Percentiles rank a stretch among this genome's conserved stretches.
Evolutionary conservation across 1,140 invertebrate genomes (phyloP).

Genomic region (Cydia amplana): DNA sequence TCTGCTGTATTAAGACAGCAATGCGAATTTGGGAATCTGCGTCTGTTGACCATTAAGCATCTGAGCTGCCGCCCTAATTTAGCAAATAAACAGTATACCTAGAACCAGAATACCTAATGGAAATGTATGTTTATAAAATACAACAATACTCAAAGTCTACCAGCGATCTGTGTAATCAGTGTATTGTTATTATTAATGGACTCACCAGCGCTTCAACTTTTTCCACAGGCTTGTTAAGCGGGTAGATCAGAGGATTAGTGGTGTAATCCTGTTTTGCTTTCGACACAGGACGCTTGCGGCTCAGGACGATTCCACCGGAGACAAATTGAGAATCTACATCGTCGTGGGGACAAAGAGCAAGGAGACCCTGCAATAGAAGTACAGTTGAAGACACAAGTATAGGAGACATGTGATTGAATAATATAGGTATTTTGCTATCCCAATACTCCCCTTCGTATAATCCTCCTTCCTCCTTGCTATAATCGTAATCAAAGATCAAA

Average conservation of each 20-base stretch:
- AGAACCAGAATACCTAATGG: too few relatives aligned
- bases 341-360: constrained; percentile 69
- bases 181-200: not conserved
- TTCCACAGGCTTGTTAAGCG: constrained; percentile 84
- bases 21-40: too few relatives aligned
- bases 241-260: constrained; percentile 83
- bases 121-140: too few relatives aligned
- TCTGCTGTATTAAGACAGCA: too few relatives aligned
- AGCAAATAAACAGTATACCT: too few relatives aligned
- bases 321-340: constrained; percentile 58
- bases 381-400: not conserved
- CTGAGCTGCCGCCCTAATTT: too few relatives aligned
- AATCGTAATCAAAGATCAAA: too few relatives aligned
- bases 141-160: too few relatives aligned
- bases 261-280: constrained; percentile 84
- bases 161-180: too few relatives aligned
- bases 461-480: too few relatives aligned
- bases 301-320: constrained; percentile 77
- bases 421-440: not conserved
- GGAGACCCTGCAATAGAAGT: constrained; percentile 59
- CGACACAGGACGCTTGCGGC: constrained; percentile 80
- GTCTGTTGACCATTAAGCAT: too few relatives aligned
- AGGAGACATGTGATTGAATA: not conserved
- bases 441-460: too few relatives aligned
- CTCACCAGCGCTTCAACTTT: constrained; percentile 83